A percentile compares a stretch with the other conserved stretches of the same genome.
These are phyloP conservation scores for Lithophane ornitopus DNA, from an alignment of 2,888 invertebrate species.

Conservation along the genomic window DNA sequence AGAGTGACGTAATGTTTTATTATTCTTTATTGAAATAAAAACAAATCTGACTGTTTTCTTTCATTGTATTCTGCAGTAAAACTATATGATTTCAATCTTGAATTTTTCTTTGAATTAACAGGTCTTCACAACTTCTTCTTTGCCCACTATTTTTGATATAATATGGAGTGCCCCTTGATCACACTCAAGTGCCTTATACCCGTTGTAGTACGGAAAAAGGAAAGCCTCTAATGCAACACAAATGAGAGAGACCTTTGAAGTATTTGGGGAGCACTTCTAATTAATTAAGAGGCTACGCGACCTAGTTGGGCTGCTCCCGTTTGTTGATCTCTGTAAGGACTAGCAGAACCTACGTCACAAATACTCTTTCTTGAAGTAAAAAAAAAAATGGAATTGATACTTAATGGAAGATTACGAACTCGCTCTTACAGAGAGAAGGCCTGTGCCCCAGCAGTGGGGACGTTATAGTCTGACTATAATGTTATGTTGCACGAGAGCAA, in stretches of 20 bases:
- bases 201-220: neutral
- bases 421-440: neutral
- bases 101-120: too few species aligned
- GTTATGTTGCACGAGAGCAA: too few species aligned
- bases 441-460: neutral
- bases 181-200: neutral
- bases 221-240: conserved; percentile 16
- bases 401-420: neutral
- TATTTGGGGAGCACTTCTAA: conserved; percentile 47
- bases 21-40: neutral
- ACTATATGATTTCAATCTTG: neutral
- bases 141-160: neutral
- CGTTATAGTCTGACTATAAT: too few species aligned
- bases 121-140: too few species aligned
- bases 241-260: conserved; percentile 45
- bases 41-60: neutral
- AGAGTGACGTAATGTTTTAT: conserved; percentile 7
- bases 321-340: conserved; percentile 34
- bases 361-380: neutral
- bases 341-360: neutral
- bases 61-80: neutral
- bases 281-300: conserved; percentile 41
- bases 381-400: neutral
- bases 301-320: conserved; percentile 35
- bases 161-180: neutral